Base-by-base conservation (phyloP, 2,888 invertebrate genomes). In the Brachyptera risi region DNA sequence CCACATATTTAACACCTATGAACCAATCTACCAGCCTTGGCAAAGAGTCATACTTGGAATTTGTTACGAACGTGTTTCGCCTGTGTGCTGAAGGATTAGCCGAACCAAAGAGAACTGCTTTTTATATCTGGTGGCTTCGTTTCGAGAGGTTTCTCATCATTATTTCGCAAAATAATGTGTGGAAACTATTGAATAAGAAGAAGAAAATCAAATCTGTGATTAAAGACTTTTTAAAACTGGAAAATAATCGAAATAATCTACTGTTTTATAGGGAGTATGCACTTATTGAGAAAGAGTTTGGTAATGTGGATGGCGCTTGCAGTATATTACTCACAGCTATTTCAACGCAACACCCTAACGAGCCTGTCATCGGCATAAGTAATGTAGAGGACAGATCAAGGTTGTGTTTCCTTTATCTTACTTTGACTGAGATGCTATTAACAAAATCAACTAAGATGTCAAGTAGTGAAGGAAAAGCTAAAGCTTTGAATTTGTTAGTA, bases 191-290 rank as follows among this genome's bases (percentile, higher is more conserved):
- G 0, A 70, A 71, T 50, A 71, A 77, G 21, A 75, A 73, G 50
- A 82, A 81, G 67, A 76, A 76, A 65, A 70, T 80, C 0, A 82
- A 80, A 63, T 71, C 72, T 1, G 75, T 76, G 9, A 73, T 84
- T 3, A 85, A 85, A 65, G 77, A 77, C 15, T 73, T 85, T 49
- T 68, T 86, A 1, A 82, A 82, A 61, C 73, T 73, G 38, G 75
- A 76, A 1, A 74, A 75, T 35, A 82, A 84, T 68, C 74, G 84
- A 27, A 80, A 79, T 65, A 79, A 82, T 65, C 69, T 82, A 21
- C 74, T 81, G 57, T 80, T 83, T 64, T 87, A 83, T 69, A 77
- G 78, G 3, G 86, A 86, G 71, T 83, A 83, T 69, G 85, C 83
- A 7, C 70, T 85, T 51, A 77, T 83, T 59, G 84, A 85, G 70